Evolutionary conservation across 2,888 invertebrate species (phyloP).

Genomic region (Xestia rhomboidea): DNA sequence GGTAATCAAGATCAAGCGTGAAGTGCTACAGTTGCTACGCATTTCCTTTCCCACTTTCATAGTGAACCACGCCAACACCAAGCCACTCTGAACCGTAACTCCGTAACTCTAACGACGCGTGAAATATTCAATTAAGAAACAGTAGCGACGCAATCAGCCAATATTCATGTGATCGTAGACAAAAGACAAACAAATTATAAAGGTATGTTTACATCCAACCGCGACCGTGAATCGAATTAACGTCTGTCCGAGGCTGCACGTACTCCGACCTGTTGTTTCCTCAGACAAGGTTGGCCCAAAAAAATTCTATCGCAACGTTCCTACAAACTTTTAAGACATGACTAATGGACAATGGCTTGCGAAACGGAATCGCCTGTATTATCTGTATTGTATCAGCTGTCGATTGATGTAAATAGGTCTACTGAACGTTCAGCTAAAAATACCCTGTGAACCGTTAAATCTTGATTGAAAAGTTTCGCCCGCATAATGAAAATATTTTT

Average conservation of each 20-base stretch:
- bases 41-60: slow-evolving; percentile 61
- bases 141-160: slow-evolving; percentile 57
- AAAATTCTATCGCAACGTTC: slow-evolving; percentile 80
- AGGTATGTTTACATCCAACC: slow-evolving; percentile 77
- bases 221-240: slow-evolving; percentile 85
- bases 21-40: slow-evolving; percentile 60
- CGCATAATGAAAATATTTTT: neutral
- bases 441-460: slow-evolving; percentile 27
- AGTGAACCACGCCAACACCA: slow-evolving; percentile 37
- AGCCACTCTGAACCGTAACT: slow-evolving; percentile 24
- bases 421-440: slow-evolving; percentile 28
- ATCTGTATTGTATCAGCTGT: slow-evolving; percentile 63
- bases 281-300: slow-evolving; percentile 81
- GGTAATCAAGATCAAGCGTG: slow-evolving; percentile 58
- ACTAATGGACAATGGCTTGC: slow-evolving; percentile 86
- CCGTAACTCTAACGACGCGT: slow-evolving; percentile 49
- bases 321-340: slow-evolving; percentile 83
- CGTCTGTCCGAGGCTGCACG: slow-evolving; percentile 86
- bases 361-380: slow-evolving; percentile 75
- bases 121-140: slow-evolving; percentile 59
- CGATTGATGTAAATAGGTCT: slow-evolving; percentile 57
- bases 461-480: slow-evolving; percentile 31
- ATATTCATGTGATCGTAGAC: slow-evolving; percentile 63
- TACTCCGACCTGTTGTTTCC: slow-evolving; percentile 79
- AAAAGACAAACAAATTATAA: slow-evolving; percentile 75